Evolutionary conservation across 37 sponge, comb jelly and placozoan species (phyloP), one percentile per base, ranked within the genome.

Genomic region (Diacarnus erythraeanus): DNA sequence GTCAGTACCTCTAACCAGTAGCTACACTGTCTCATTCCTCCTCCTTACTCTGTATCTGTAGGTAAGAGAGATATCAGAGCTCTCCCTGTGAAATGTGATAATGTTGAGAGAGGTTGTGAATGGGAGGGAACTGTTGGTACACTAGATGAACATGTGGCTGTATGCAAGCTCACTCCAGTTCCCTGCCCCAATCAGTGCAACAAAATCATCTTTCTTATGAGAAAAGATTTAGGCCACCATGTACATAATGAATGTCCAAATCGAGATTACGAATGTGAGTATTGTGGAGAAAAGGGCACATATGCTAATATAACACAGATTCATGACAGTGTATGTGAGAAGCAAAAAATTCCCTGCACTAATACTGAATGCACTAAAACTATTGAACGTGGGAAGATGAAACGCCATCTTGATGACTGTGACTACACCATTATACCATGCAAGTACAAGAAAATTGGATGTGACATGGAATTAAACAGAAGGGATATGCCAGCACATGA

Each of bases 81-180:
- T 15, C 59, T 80, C n/a, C 23, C 21, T 42, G 71, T 80, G 39
- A 80, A 34, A 27, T 82, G 82, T 29, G 51, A 60, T 33, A 63
- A 72, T 41, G 23, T 21, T 36, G 56, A 0, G 18, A 68, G 33
- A 29, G 82, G 82, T 0, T 82, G 82, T 73, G 36, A 31, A 0
- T 82, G 82, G 82, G 35, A 26, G 20, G 74, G 74, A 42, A 73
- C 59, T 38, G 63, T 82, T 1, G 34, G 82, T n/a, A 72, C 82
- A 0, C 33, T 82, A 26, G 73, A 72, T 1, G 57, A 60, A 6
- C 82, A 82, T 29, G 40, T 74, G 35, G 34, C 3, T n/a, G 39
- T 39, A 39, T 82, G 82, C 63, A 51, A 40, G 21, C 73, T 30
- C 41, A 31, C 64, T 2, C 34, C 42, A 2, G 40, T 73, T 1